Evolutionary conservation across 2,113 vertebrate genomes (phyloP), one percentile per base, ranked within the genome.

Genomic region (Dasyurus viverrinus): DNA sequence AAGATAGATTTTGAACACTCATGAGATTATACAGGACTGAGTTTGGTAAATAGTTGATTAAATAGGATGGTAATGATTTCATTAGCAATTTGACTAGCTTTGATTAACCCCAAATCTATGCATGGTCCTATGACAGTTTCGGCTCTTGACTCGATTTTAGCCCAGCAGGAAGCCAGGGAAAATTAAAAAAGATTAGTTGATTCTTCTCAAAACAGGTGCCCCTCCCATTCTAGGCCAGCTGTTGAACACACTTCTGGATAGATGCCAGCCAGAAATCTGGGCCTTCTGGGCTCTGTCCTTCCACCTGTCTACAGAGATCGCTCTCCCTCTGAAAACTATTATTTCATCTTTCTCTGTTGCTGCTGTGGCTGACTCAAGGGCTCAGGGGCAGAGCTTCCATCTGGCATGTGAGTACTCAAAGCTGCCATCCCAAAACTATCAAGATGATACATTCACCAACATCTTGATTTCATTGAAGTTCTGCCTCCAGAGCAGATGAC

Each of bases 381-480:
- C 89, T 52, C 47, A 47, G 89, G 46, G 89, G 89, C 47, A 52
- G 47, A 48, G 47, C 27, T 90, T 90, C 89, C 89, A 90, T 90
- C 89, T 90, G 89, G 89, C 89, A 47, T 90, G 24, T 90, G 89
- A 90, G 47, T 42, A 90, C 89, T 50, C 89, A 30, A 52, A 90
- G 89, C 89, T 90, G 89, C 47, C 89, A 52, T 90, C 89, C 89
- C 6, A 10, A 90, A 50, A 52, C 89, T 52, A 52, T 90, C 27
- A 26, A 90, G 48, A 90, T 90, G 89, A 90, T 90, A 90, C 89
- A 90, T 90, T 90, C 48, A 52, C 48, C 48, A 42, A 90, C 89
- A 90, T 90, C 89, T 90, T 90, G 89, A 90, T 90, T 90, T 52
- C 89, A 90, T 19, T 90, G 89, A 52, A 90, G 89, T 52, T 47